Base-by-base conservation (phyloP, 2,888 invertebrate genomes). In the Cheilosia vernalis region DNA sequence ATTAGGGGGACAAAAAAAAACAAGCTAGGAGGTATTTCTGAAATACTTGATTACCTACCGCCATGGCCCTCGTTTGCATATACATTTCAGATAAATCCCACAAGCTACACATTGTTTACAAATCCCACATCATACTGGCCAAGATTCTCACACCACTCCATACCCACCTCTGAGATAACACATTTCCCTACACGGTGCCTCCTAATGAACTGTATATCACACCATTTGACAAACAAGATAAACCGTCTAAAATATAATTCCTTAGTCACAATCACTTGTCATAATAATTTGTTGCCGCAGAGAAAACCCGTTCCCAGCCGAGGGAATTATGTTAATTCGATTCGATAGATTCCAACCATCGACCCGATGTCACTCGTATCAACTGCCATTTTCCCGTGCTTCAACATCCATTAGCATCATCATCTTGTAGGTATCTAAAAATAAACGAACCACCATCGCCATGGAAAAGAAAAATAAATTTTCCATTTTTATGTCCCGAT, bases 401-500 rank as follows among this genome's bases (percentile, higher is more conserved):
- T 55, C 76, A 70, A 76, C 76, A 81, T 72, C 60, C 80, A 64
- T 74, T 69, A 70, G 61, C 72, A 24, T 53, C 44, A 69, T 67
- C 61, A 51, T 21, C 47, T 47, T 63, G 56, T 21, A 2, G 21
- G 21, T 21, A 47, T 21, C 67, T 33, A 47, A 17, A 61, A 56
- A 17, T 55, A 56, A 69, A 44, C 4, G 21, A 49, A 5, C 70
- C 47, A 70, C 69, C 64, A 53, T 64, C 55, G 24, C n/a, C 37
- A 67, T 33, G 51, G 49, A 56, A 63, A 61, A 40, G 44, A 56
- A 85, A 85, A 85, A 85, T 85, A 85, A 85, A 85, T 85, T 85
- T 85, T 44, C 72, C 81, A 85, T 77, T 85, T 84, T 85, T 77
- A 85, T 85, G 85, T 72, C 58, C 61, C 66, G 58, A 85, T 85